Evolutionary conservation across 2,888 invertebrate species (phyloP).

Genomic region (Drosophila imparisetae): DNA sequence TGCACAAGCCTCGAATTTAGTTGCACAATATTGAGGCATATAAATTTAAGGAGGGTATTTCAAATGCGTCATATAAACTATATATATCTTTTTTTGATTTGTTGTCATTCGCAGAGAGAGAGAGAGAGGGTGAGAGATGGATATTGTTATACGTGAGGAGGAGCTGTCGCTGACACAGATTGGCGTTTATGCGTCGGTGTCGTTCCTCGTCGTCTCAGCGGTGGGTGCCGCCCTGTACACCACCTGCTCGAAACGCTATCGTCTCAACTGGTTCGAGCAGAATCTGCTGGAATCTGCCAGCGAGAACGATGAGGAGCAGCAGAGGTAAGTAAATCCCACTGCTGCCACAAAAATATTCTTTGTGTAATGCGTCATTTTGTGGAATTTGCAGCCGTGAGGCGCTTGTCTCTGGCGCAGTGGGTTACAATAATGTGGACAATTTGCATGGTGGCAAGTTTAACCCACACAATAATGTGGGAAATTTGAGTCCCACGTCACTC

Average conservation of each 20-base stretch:
- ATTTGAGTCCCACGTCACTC: slow-evolving; percentile 84
- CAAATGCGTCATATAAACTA: not conserved
- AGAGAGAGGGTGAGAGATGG: slow-evolving; percentile 66
- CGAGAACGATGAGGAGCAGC: slow-evolving; percentile 84
- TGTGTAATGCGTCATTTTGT: not conserved
- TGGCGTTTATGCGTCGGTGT: slow-evolving; percentile 85
- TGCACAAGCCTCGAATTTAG: not conserved
- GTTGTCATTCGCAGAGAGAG: not conserved
- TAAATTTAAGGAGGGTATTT: not conserved
- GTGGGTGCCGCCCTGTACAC: slow-evolving; percentile 85
- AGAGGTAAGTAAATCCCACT: slow-evolving; percentile 76
- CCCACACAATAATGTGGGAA: slow-evolving; percentile 64
- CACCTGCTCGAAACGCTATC: slow-evolving; percentile 86
- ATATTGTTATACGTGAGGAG: slow-evolving; percentile 83
- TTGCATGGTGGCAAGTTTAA: slow-evolving; percentile 72
- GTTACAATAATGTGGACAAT: slow-evolving; percentile 84
- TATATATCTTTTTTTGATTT: not conserved
- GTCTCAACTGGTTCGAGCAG: slow-evolving; percentile 87
- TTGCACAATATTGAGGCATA: not conserved
- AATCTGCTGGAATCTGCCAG: slow-evolving; percentile 86
- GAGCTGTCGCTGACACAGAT: slow-evolving; percentile 84
- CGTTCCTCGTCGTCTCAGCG: slow-evolving; percentile 85
- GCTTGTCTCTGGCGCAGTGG: slow-evolving; percentile 82
- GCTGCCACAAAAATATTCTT: not conserved
- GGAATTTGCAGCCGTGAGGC: slow-evolving; percentile 84